These are phyloP conservation scores for Tinamus guttatus DNA, from an alignment of 2,113 vertebrate genomes.

Conservation along the genomic window DNA sequence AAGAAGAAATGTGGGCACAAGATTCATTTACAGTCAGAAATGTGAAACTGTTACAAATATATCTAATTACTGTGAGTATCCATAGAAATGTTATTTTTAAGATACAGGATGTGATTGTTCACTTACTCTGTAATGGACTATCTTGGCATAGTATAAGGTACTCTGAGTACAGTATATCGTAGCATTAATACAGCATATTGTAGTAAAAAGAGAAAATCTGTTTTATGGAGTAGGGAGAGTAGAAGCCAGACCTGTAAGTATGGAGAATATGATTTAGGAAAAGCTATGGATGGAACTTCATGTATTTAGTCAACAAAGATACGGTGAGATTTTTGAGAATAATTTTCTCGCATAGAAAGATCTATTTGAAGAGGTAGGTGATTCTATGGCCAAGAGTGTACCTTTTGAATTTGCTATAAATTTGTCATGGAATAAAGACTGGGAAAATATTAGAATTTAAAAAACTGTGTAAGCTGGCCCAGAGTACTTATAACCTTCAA, in stretches of 20 bases:
- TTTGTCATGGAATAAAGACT: background rate
- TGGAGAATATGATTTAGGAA: background rate
- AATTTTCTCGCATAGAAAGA: background rate
- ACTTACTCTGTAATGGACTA: background rate
- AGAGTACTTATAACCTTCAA: background rate
- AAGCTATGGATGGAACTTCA: background rate
- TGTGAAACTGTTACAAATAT: background rate
- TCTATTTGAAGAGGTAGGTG: background rate
- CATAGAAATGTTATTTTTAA: background rate
- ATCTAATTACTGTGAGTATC: background rate
- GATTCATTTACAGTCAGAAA: background rate
- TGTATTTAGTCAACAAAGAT: background rate
- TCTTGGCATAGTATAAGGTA: background rate
- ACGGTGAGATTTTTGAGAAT: background rate
- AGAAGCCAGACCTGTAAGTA: background rate
- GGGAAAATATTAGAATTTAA: background rate
- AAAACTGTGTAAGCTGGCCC: background rate
- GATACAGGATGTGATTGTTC: background rate
- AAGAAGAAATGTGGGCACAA: rapidly evolving
- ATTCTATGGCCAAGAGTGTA: background rate
- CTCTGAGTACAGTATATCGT: background rate
- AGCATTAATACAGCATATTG: background rate
- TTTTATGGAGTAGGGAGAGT: background rate
- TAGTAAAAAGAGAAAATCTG: background rate
- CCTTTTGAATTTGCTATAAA: background rate